Base-by-base conservation (phyloP, 2,113 vertebrate species). In the Malurus elegans region DNA sequence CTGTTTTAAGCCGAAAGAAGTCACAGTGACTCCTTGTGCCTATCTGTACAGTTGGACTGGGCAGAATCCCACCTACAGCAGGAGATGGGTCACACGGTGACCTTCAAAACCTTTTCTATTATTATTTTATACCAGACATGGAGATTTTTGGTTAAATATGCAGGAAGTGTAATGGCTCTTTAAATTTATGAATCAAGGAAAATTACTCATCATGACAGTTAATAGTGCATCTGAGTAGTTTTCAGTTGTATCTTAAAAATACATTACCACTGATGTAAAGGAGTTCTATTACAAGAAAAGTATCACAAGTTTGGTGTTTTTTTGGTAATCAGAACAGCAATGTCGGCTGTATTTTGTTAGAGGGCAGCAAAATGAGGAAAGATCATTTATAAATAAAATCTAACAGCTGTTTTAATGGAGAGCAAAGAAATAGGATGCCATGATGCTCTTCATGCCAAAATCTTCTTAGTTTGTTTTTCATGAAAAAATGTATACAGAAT, bases 351-450 rank as follows among this genome's bases (percentile, higher is more conserved):
- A 18, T 64, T 96, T 75, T 84, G 45, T 87, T 57, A 53, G 28
- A 61, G 28, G 62, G 19, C 26, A 88, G 73, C 54, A 88, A 75
- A 95, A 88, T 19, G 21, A 71, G 72, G 48, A 40, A 84, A 72
- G 81, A 56, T 44, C 2, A 51, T 60, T 94, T 91, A 75, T 61
- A 87, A 89, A 87, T 78, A 66, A 85, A 85, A 28, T 64, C 44
- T 28, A 56, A 34, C 65, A 48, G 81, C 34, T 85, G 11, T 85
- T 87, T 94, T 65, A 69, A 13, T 48, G 42, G 45, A 69, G 45
- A 65, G 10, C 24, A 50, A 70, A 34, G 38, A 85, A 90, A 15
- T 14, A 50, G 62, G 48, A 70, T 62, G 24, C 9, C 34, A 17
- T 5, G 4, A 48, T 47, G 45, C 20, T 84, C 29, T 66, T 57